Evolutionary conservation across 2,888 invertebrate genomes (phyloP).

Genomic region (Pemphredon lugubris): DNA sequence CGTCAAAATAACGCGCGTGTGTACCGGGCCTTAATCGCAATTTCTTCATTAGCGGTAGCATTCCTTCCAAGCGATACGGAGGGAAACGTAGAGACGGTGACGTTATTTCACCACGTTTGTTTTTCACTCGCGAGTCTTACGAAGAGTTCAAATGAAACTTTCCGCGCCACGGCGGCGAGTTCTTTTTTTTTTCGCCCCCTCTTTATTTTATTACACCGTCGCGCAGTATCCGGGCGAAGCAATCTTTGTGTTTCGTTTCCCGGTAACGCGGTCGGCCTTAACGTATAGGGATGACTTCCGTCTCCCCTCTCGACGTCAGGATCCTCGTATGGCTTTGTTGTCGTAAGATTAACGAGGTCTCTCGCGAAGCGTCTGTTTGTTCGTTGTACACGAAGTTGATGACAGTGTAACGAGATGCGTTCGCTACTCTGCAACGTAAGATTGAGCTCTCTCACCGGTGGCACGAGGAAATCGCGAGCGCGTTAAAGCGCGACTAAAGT

Average conservation of each 20-base stretch:
- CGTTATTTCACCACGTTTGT: not conserved
- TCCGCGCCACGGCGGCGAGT: not conserved
- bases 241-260: slow-evolving; percentile 34
- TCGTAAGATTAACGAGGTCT: slow-evolving; percentile 70
- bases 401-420: slow-evolving; percentile 51
- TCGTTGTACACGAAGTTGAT: slow-evolving; percentile 47
- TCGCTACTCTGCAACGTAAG: slow-evolving; percentile 30
- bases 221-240: slow-evolving; percentile 20
- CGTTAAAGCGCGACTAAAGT: slow-evolving; percentile 4
- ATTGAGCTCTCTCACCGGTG: slow-evolving; percentile 17
- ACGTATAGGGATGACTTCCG: slow-evolving; percentile 38
- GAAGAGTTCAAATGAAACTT: slow-evolving; percentile 4
- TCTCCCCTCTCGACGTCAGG: slow-evolving; percentile 39
- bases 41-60: not conserved
- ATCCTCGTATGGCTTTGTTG: slow-evolving; percentile 63
- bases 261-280: slow-evolving; percentile 16
- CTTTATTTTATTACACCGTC: slow-evolving; percentile 38
- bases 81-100: not conserved
- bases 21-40: not conserved
- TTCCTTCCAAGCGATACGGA: not conserved
- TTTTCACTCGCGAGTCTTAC: not conserved
- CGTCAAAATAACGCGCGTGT: not conserved
- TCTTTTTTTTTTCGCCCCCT: not conserved
- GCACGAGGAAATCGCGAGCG: slow-evolving; percentile 14
- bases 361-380: slow-evolving; percentile 58